Percentiles rank a stretch among this genome's conserved stretches.
phyloP scores from a whole-genome alignment of 2,113 vertebrate genomes.

The Indri indri region DNA sequence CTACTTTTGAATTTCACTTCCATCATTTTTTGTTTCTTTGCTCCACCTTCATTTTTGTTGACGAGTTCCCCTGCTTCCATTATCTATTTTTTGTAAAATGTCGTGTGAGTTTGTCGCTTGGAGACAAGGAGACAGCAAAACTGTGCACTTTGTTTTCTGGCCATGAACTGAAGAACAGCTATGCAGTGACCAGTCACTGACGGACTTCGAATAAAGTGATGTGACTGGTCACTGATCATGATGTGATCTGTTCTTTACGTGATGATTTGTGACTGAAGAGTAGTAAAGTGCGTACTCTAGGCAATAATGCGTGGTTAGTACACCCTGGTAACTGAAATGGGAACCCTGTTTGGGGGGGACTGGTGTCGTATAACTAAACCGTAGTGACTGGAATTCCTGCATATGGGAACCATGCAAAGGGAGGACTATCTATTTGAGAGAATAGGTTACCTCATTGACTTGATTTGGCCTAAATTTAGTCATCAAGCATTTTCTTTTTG shows the following conservation, averaged over 20 bases:
- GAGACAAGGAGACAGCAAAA: not conserved
- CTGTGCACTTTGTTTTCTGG: not conserved
- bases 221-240: not conserved
- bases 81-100: not conserved
- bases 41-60: not conserved
- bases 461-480: not conserved
- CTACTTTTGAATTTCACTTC: not conserved
- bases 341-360: not conserved
- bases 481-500: not conserved
- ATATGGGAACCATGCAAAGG: not conserved
- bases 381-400: not conserved
- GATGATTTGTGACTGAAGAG: not conserved
- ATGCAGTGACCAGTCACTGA: not conserved
- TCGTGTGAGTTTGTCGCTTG: not conserved
- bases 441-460: not conserved
- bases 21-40: not conserved
- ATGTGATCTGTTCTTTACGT: not conserved
- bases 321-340: not conserved
- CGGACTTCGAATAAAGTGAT: not conserved
- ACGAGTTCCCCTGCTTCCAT: not conserved
- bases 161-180: not conserved
- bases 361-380: not conserved
- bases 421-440: not conserved
- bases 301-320: not conserved
- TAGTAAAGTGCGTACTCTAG: not conserved